Conservation (phyloP, 2,797 vertebrate genomes). For the Sylvilagus floridanus region DNA sequence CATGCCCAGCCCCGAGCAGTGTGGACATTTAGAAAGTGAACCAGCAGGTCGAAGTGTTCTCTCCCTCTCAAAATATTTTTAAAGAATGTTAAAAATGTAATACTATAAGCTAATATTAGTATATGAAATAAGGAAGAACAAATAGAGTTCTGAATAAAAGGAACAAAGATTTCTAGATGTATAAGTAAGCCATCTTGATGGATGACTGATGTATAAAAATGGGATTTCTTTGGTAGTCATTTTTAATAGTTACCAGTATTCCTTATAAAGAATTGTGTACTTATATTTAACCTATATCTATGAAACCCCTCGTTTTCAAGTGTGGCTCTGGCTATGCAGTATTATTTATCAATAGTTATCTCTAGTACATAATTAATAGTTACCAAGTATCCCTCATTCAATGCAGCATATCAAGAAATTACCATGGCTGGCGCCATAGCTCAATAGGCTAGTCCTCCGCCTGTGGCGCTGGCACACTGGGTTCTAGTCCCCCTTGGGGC, state of each 20-base stretch:
- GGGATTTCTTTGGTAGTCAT: neutral
- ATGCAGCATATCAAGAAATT: neutral
- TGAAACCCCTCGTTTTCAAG: neutral
- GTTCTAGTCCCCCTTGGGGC: too few relatives aligned
- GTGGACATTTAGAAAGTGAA: too few relatives aligned
- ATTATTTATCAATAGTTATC: constrained; percentile 24
- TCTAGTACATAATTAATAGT: neutral
- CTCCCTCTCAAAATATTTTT: too few relatives aligned
- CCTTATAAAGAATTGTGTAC: neutral
- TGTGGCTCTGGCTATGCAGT: neutral
- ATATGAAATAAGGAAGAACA: neutral
- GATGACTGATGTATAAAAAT: neutral
- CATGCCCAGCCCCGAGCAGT: too few relatives aligned
- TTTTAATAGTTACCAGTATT: neutral
- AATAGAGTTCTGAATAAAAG: neutral
- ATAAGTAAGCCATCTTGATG: neutral
- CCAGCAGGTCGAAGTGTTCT: too few relatives aligned
- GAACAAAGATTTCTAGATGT: neutral
- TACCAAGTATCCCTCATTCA: neutral
- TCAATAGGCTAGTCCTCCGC: too few relatives aligned
- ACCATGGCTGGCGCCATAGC: neutral
- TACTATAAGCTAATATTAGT: too few relatives aligned
- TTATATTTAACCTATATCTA: neutral
- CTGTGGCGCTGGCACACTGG: too few relatives aligned
- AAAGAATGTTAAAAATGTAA: too few relatives aligned